Evolutionary conservation across 2,797 vertebrate species (phyloP).

Genomic region (Scomberomorus guttatus): DNA sequence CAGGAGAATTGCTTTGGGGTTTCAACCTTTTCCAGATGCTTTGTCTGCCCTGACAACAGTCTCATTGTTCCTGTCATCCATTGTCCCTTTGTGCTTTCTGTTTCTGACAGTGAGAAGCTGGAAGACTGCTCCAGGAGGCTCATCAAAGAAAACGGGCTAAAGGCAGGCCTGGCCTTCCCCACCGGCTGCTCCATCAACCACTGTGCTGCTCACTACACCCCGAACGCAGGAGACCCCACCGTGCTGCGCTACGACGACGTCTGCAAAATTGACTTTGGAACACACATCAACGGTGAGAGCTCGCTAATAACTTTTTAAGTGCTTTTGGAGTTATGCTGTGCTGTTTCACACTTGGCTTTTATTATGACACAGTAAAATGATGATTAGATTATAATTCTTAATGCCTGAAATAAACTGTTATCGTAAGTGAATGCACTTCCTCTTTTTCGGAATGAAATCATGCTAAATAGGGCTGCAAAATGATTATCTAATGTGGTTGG

Average conservation of each 20-base stretch:
- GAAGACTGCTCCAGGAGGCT: slow-evolving; percentile 97
- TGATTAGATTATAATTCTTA: slow-evolving; percentile 44
- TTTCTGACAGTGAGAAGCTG: slow-evolving; percentile 90
- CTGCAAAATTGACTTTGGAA: slow-evolving; percentile 99
- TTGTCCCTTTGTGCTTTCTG: slow-evolving; percentile 30
- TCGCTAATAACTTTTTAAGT: slow-evolving; percentile 42
- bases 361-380: slow-evolving; percentile 21
- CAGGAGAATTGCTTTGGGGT: slow-evolving; percentile 16
- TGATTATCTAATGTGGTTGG: not conserved
- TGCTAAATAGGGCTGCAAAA: slow-evolving; percentile 13
- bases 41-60: slow-evolving; percentile 25
- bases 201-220: slow-evolving; percentile 99
- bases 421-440: slow-evolving; percentile 36
- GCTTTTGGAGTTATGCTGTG: slow-evolving; percentile 17
- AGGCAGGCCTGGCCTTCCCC: slow-evolving; percentile 96
- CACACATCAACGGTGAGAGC: slow-evolving; percentile 93
- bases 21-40: not conserved
- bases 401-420: slow-evolving; percentile 39
- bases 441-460: slow-evolving; percentile 11
- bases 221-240: slow-evolving; percentile 97
- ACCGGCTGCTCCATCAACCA: slow-evolving; percentile 99
- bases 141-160: slow-evolving; percentile 96
- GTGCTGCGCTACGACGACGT: slow-evolving; percentile 97
- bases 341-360: slow-evolving; percentile 42
- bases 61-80: slow-evolving; percentile 31